Base-by-base conservation (phyloP, 2,888 invertebrate species). In the Agonopterix subpropinquella region DNA sequence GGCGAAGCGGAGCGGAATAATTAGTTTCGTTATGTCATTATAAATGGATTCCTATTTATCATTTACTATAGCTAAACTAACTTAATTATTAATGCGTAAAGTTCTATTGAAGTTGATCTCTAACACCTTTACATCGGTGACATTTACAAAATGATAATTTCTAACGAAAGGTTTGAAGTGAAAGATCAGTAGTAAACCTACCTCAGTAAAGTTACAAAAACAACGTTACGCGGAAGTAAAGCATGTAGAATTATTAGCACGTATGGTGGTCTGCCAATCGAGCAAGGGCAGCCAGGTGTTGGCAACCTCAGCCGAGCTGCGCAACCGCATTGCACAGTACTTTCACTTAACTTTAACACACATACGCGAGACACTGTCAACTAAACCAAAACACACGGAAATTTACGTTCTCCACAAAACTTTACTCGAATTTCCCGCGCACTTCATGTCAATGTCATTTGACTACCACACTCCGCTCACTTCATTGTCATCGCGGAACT, bases 201-300 rank as follows among this genome's bases (percentile, higher is more conserved):
- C 39, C 39, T 39, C n/a, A n/a, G 39, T n/a, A 39, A 39, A 39
- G 9, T n/a, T 39, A 39, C 39, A 39, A 39, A n/a, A 41, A 2
- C 36, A 47, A 37, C 56, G 63, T 58, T 51, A 55, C 54, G 56
- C 67, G 73, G 74, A 75, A 77, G 72, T 65, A 67, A 63, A 65
- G 57, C 67, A 65, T 64, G 62, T 64, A 44, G 54, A 73, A 77
- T 74, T 69, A 67, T 70, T 68, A 56, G 61, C 73, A 68, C 73
- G 59, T 67, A 76, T 76, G 73, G 66, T 71, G 62, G 65, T 64
- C 73, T 80, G 83, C 76, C 84, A 86, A 82, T 72, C 69, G 64
- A 59, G 59, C 77, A 74, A 77, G 77, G 76, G 68, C 72, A 71
- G 57, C 54, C 56, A 59, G 54, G 53, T 66, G 62, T 68, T 70